A percentile compares a stretch with the other conserved stretches of the same genome.
phyloP scores from a whole-genome alignment of 2,113 vertebrate genomes.

The Neomonachus schauinslandi region DNA sequence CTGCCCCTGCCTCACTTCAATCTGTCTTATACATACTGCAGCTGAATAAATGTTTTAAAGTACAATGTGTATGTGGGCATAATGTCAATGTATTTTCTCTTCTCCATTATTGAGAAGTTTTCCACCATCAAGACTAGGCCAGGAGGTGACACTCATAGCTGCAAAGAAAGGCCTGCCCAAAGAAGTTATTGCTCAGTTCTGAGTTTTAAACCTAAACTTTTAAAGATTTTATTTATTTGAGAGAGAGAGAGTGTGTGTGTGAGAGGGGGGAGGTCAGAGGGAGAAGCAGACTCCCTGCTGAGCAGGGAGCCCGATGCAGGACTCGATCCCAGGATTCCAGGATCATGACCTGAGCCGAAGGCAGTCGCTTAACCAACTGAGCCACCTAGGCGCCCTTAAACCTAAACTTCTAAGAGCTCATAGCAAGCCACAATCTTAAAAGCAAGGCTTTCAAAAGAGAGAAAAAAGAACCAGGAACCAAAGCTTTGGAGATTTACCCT shows the following conservation, averaged over 20 bases:
- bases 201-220: not conserved
- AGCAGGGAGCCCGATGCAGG: no score
- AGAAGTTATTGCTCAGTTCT: not conserved
- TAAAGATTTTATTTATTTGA: not conserved
- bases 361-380: no score
- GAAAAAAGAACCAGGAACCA: not conserved
- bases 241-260: no score
- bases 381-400: not conserved
- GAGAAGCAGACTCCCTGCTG: no score
- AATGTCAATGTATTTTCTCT: not conserved
- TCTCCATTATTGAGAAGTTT: not conserved
- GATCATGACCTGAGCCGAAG: no score
- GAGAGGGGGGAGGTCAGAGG: no score
- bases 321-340: no score
- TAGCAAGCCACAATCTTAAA: not conserved
- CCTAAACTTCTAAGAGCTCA: not conserved
- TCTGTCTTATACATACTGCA: not conserved
- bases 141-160: not conserved
- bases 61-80: fast-evolving
- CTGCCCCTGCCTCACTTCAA: not conserved
- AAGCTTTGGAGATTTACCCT: not conserved
- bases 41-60: not conserved
- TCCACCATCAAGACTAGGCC: not conserved
- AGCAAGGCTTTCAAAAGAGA: not conserved
- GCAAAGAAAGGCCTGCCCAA: not conserved